Evolutionary conservation across 2,888 invertebrate species (phyloP).

Genomic region (Trichopoda pennipes): DNA sequence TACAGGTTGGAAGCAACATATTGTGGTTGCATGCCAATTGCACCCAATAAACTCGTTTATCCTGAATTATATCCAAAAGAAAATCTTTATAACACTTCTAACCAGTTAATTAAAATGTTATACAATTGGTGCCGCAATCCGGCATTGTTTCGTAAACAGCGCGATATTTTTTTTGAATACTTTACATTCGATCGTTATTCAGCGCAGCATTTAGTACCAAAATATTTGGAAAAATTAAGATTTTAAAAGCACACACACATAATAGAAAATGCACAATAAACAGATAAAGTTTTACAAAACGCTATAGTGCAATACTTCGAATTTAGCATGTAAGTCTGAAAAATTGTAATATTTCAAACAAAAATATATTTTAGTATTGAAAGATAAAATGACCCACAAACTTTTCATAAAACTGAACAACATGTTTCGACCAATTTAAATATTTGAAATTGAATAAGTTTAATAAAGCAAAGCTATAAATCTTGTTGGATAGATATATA

Average conservation of each 20-base stretch:
- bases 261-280: conserved; percentile 28
- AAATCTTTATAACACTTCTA: conserved; percentile 84
- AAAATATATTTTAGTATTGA: conserved; percentile 54
- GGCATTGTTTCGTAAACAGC: conserved; percentile 78
- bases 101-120: conserved; percentile 83
- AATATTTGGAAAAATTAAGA: conserved; percentile 79
- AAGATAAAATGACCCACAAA: conserved; percentile 5
- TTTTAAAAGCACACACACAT: conserved; percentile 66
- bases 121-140: conserved; percentile 82
- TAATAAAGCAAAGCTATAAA: not conserved
- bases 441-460: not conserved
- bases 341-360: conserved; percentile 40
- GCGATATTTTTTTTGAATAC: conserved; percentile 77
- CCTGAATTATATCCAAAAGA: conserved; percentile 86
- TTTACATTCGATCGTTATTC: conserved; percentile 81
- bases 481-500: not conserved
- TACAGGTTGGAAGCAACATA: conserved; percentile 86
- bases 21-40: conserved; percentile 86
- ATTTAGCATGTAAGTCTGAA: conserved; percentile 71
- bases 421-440: conserved; percentile 54
- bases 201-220: conserved; percentile 79
- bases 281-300: conserved; percentile 38
- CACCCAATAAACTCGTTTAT: conserved; percentile 86
- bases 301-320: conserved; percentile 69
- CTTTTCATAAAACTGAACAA: conserved; percentile 29